phyloP scores from a whole-genome alignment of 1,140 invertebrate species.

The Periplaneta americana region DNA sequence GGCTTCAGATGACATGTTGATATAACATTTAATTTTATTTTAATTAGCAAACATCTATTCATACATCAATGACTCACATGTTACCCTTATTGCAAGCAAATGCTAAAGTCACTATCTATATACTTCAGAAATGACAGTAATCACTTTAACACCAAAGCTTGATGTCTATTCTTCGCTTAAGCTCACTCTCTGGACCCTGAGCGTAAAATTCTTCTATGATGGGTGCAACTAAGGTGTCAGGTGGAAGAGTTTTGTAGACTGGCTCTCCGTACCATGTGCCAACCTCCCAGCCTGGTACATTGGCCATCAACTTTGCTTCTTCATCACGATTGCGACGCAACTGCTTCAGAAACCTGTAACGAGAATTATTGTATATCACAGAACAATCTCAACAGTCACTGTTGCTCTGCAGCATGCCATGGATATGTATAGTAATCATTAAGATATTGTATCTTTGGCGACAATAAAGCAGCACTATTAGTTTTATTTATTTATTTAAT shows the following conservation, averaged over 20 bases:
- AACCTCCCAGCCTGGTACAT: slow-evolving; percentile 83
- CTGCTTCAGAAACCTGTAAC: slow-evolving; percentile 63
- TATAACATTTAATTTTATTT: no score
- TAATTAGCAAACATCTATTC: neutral
- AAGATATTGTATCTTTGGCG: no score
- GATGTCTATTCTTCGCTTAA: slow-evolving; percentile 44
- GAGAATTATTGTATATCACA: no score
- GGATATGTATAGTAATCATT: no score
- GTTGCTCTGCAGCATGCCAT: no score
- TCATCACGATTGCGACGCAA: slow-evolving; percentile 72
- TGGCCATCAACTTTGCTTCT: slow-evolving; percentile 79
- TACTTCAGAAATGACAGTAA: neutral
- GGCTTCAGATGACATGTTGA: no score
- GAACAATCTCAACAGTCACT: no score
- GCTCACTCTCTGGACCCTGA: slow-evolving; percentile 47
- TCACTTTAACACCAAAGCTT: slow-evolving; percentile 45
- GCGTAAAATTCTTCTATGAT: slow-evolving; percentile 63
- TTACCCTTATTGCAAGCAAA: neutral
- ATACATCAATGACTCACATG: neutral
- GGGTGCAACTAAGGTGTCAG: slow-evolving; percentile 52
- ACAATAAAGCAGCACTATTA: no score
- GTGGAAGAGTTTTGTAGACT: slow-evolving; percentile 55
- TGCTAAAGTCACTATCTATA: neutral
- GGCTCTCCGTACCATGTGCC: slow-evolving; percentile 82
- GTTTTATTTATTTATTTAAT: no score